These are phyloP conservation scores for Nymphalis io DNA, from an alignment of 1,140 invertebrate genomes.

Conservation along the genomic window DNA sequence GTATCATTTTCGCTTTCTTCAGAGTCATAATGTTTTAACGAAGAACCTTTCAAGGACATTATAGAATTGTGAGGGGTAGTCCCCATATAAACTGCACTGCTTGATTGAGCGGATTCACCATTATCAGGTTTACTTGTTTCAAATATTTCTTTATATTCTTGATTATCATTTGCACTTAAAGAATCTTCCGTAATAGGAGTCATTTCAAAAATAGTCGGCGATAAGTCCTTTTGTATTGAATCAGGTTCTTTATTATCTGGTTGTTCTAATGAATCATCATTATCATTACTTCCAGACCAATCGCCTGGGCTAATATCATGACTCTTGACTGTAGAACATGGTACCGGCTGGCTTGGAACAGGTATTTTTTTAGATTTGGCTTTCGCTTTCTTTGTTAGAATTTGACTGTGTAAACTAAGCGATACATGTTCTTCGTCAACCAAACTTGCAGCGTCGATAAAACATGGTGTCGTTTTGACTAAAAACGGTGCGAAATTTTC, in stretches of 20 bases:
- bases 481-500: conserved; percentile 45
- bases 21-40: conserved; percentile 46
- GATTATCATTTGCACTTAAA: conserved; percentile 48
- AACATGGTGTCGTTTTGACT: conserved; percentile 79
- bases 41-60: conserved; percentile 51
- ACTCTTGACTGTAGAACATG: conserved; percentile 52
- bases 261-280: conserved; percentile 71
- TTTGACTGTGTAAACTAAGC: conserved; percentile 16
- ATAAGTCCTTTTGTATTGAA: conserved; percentile 61
- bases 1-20: conserved; percentile 51
- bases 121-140: conserved; percentile 32
- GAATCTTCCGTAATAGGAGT: conserved; percentile 63
- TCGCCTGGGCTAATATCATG: conserved; percentile 57
- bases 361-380: conserved; percentile 33
- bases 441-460: conserved; percentile 88
- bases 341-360: conserved; percentile 54
- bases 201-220: conserved; percentile 71
- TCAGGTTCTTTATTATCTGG: conserved; percentile 59
- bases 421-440: conserved; percentile 83
- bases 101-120: conserved; percentile 5
- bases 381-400: conserved; percentile 9
- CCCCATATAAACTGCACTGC: conserved; percentile 43
- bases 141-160: conserved; percentile 36
- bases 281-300: conserved; percentile 66
- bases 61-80: conserved; percentile 67